A percentile compares a stretch with the other conserved stretches of the same genome.
Conservation (phyloP, 1,140 invertebrate species). For the Harlomillsia oculata region DNA sequence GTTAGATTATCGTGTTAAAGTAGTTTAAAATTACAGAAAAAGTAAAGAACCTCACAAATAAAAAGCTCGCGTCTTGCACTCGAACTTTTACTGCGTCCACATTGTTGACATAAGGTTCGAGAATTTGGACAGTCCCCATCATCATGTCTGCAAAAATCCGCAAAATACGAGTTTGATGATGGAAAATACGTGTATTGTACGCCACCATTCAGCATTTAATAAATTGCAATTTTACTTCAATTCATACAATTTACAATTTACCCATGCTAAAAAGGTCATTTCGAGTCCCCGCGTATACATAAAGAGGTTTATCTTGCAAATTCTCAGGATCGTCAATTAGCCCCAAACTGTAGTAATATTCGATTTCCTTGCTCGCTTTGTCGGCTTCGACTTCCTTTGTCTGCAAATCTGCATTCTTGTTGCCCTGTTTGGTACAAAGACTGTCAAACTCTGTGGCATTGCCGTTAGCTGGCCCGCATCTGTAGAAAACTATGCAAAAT, state of each 20-base stretch:
- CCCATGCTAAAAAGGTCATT: constrained; percentile 9
- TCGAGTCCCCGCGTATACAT: constrained; percentile 5
- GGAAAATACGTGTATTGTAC: too few relatives aligned
- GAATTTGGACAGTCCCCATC: constrained; percentile 1
- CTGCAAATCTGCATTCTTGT: background rate
- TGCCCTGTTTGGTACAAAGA: background rate
- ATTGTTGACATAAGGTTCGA: constrained; percentile 14
- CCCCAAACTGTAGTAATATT: background rate
- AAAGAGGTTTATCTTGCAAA: constrained; percentile 3
- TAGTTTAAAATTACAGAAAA: background rate
- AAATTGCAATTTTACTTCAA: too few relatives aligned
- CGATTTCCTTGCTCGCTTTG: constrained; percentile 2
- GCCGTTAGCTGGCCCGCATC: constrained; percentile 8
- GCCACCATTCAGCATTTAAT: too few relatives aligned
- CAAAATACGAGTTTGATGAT: background rate
- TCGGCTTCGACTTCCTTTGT: background rate
- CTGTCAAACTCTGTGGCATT: constrained; percentile 6
- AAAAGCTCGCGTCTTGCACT: constrained; percentile 7
- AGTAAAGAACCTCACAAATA: background rate
- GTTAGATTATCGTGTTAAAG: too few relatives aligned
- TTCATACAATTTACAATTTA: background rate
- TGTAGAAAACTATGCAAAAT: constrained; percentile 1
- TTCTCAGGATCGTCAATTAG: constrained; percentile 15
- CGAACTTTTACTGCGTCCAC: background rate
- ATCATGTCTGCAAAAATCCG: constrained; percentile 11